Base-by-base conservation (phyloP, 2,797 vertebrate genomes). In the Mastacembelus armatus region DNA sequence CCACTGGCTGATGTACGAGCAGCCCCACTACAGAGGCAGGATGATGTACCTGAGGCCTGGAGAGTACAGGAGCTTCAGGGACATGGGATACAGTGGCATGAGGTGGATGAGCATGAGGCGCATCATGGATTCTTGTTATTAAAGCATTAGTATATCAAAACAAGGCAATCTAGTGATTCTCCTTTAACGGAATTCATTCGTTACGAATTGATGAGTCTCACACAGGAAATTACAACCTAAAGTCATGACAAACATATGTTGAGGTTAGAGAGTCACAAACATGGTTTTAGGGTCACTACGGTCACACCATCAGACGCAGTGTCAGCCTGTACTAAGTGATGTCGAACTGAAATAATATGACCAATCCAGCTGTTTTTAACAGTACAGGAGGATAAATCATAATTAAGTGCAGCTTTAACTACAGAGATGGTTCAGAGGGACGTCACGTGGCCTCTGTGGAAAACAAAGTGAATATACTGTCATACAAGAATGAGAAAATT, bases 1-100 rank as follows among this genome's bases (percentile, higher is more conserved):
- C 64, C 90, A 93, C 83, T 92, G 92, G 92, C 87, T 93, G 87
- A 81, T 92, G 84, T 93, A 89, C 40, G 90, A 92, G 85, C 85
- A 89, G 69, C 83, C 91, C 65, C 18, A 90, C 5, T 91, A 57
- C 90, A 90, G 71, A 80, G 91, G 92, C 81, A 89, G 24, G 86
- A 83, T 85, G 90, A 83, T 80, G 69, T 93, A 92, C 87, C 26
- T 92, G 80, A 92, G 88, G 71, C 91, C 92, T 4, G 92, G 92
- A 50, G 92, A 93, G 90, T 87, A 92, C 88, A 88, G 78, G 78
- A 93, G 50, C 88, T 89, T 91, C 89, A 92, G 69, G 66, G 82
- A 92, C 1, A 83, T 84, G 86, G 89, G 89, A n/a, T 56, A 54
- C 42, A 80, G 77, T 0, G 66, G 85, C 16, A 77, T 5, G 9